Evolutionary conservation across 2,113 vertebrate genomes (phyloP).

Genomic region (Embiotoca jacksoni): DNA sequence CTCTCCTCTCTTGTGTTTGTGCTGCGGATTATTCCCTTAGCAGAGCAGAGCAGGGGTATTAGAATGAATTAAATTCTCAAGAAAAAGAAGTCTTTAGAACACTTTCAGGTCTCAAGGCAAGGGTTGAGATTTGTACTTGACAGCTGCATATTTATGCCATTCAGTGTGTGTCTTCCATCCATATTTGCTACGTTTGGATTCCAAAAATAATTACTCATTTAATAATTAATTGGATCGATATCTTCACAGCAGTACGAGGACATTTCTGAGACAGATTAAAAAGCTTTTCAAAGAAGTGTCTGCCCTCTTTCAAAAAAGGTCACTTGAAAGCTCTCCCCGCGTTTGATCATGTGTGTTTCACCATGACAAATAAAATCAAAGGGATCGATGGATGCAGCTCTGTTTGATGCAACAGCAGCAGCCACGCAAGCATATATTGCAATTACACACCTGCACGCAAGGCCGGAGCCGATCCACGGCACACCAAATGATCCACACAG

Average conservation of each 20-base stretch:
- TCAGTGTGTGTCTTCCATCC: neutral
- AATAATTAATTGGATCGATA: conserved; percentile 16
- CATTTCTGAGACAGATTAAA: conserved; percentile 4
- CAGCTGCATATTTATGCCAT: conserved; percentile 31
- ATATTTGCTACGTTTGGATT: neutral
- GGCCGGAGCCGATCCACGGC: conserved; percentile 61
- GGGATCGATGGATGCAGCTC: conserved; percentile 52
- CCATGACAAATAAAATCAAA: conserved; percentile 55
- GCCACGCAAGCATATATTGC: conserved; percentile 59
- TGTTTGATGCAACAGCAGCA: conserved; percentile 57
- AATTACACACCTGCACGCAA: conserved; percentile 80
- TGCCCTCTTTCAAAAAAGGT: neutral
- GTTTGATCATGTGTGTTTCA: conserved; percentile 41
- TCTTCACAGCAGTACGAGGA: conserved; percentile 2
- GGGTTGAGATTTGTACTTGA: conserved; percentile 41
- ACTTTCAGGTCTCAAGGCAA: conserved; percentile 41
- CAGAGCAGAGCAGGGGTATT: conserved; percentile 52
- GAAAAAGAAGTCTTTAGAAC: conserved; percentile 47
- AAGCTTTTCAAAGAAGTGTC: neutral
- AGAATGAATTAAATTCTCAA: conserved; percentile 58
- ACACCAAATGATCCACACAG: conserved; percentile 74
- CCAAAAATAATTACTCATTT: conserved; percentile 21
- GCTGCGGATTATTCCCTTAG: conserved; percentile 67
- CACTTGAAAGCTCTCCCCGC: neutral
- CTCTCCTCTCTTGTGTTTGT: conserved; percentile 68